phyloP scores from a whole-genome alignment of 2,888 invertebrate species.

The Rhaphigaster nebulosa region DNA sequence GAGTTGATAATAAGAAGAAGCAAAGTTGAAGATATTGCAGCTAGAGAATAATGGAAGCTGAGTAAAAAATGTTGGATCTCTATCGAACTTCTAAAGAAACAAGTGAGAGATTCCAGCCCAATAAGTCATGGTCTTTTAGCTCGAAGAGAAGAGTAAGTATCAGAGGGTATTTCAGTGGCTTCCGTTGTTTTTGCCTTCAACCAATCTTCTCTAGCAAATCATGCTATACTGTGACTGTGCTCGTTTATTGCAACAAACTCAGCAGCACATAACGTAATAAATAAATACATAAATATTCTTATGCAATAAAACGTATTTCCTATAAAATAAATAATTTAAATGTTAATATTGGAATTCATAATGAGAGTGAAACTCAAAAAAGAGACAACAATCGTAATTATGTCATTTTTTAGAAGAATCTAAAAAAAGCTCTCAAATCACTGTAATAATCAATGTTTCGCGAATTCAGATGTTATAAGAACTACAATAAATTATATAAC shows the following conservation, averaged over 20 bases:
- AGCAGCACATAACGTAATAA: neutral
- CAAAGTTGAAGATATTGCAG: neutral
- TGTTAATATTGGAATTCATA: too few species aligned
- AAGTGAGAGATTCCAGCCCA: neutral
- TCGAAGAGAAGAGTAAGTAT: neutral
- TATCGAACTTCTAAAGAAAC: neutral
- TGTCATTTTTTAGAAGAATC: too few species aligned
- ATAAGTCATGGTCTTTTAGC: slow-evolving; percentile 2
- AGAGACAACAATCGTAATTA: too few species aligned
- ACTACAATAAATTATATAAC: too few species aligned
- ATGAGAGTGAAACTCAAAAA: too few species aligned
- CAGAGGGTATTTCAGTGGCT: neutral
- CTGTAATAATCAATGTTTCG: too few species aligned
- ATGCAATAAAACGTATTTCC: too few species aligned
- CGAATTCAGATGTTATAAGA: too few species aligned
- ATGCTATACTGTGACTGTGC: neutral
- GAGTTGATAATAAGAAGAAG: neutral
- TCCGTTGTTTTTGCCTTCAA: neutral
- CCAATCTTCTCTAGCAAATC: neutral
- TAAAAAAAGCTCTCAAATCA: too few species aligned
- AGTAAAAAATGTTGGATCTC: neutral
- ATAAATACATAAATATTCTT: too few species aligned
- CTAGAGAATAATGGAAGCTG: neutral
- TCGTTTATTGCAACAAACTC: neutral
- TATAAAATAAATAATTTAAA: too few species aligned